phyloP scores from a whole-genome alignment of 1,140 invertebrate species.

The Zaprionus camerounensis region DNA sequence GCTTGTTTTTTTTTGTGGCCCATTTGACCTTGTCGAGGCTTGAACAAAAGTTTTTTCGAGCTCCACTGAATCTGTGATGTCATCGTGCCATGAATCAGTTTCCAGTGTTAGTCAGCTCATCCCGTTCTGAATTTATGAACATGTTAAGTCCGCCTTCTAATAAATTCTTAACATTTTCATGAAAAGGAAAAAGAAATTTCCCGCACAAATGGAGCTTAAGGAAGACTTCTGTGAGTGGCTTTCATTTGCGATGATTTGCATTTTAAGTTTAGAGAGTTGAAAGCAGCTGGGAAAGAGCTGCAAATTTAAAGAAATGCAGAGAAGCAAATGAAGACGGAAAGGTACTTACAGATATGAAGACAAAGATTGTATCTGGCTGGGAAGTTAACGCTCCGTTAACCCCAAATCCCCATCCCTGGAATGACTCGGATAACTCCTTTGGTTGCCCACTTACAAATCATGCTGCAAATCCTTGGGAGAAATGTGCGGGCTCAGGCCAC shows the following conservation, averaged over 20 bases:
- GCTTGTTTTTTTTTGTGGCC: conserved; percentile 7
- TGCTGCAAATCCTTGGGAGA: conserved; percentile 2
- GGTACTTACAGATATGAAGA: neutral
- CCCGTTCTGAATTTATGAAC: neutral
- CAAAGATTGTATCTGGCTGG: neutral
- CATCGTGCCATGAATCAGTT: conserved; percentile 5
- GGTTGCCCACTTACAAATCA: neutral
- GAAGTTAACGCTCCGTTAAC: neutral
- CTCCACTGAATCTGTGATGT: conserved; percentile 16
- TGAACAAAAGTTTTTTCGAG: conserved; percentile 18
- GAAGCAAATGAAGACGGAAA: neutral
- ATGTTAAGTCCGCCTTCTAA: neutral
- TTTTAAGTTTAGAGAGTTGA: conserved; percentile 8
- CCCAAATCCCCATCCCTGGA: neutral
- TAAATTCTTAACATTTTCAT: neutral
- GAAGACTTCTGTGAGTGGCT: neutral
- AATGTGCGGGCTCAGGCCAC: conserved; percentile 2
- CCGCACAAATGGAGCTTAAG: neutral
- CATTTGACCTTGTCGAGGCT: conserved; percentile 16
- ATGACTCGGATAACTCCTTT: neutral
- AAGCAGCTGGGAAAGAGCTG: neutral
- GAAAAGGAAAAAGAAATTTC: neutral
- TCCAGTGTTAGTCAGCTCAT: neutral
- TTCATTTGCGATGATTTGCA: conserved; percentile 23
- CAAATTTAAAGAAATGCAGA: no score